Conservation (phyloP, 2,888 invertebrate genomes). For the Eulithis prunata region DNA sequence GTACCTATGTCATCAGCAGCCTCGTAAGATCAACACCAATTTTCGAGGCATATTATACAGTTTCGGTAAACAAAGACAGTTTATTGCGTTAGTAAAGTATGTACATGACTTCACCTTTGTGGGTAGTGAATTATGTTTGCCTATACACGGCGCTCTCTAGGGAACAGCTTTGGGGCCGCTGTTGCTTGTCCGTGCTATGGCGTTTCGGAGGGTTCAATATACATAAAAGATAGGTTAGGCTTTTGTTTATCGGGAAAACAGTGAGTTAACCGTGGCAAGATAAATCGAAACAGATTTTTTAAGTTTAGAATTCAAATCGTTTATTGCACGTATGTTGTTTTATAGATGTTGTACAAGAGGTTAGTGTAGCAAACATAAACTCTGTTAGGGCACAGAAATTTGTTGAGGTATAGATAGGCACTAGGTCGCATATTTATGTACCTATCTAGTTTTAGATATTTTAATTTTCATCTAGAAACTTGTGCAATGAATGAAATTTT, state of each 20-base stretch:
- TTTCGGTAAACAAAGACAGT: constrained; percentile 31
- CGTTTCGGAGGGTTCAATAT: constrained; percentile 1
- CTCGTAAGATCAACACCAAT: constrained; percentile 34
- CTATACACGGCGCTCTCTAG: constrained; percentile 20
- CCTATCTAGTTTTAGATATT: too few relatives aligned
- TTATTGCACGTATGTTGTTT: too few relatives aligned
- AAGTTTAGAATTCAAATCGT: too few relatives aligned
- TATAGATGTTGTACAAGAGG: too few relatives aligned
- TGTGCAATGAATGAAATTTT: too few relatives aligned
- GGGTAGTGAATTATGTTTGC: constrained; percentile 40
- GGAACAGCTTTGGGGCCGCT: constrained; percentile 24
- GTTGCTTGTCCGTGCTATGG: constrained; percentile 18
- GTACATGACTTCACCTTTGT: constrained; percentile 43
- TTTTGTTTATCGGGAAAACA: constrained; percentile 2
- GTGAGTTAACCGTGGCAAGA: not conserved
- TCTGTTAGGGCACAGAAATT: too few relatives aligned
- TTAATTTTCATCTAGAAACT: too few relatives aligned
- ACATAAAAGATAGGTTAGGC: not conserved
- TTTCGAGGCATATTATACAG: constrained; percentile 21
- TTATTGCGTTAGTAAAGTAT: constrained; percentile 44
- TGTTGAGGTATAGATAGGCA: too few relatives aligned
- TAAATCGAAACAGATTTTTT: not conserved
- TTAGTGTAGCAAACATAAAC: too few relatives aligned
- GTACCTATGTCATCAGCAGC: constrained; percentile 22
- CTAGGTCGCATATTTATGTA: too few relatives aligned